A percentile compares a stretch with the other conserved stretches of the same genome.
Conservation (phyloP, 2,113 vertebrate genomes). For the Rhabdornis inornatus region DNA sequence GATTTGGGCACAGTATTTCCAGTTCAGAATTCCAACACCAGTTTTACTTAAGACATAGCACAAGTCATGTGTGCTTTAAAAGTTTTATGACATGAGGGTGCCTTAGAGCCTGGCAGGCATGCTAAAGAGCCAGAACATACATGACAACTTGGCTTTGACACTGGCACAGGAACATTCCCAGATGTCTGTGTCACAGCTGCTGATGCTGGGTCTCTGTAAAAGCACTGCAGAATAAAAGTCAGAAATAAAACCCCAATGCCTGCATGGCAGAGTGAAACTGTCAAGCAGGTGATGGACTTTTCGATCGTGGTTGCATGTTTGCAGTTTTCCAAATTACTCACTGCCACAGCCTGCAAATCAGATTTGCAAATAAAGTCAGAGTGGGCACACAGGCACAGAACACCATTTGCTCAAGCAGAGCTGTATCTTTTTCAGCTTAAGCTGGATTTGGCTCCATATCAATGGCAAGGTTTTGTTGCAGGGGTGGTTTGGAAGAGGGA, state of each 20-base stretch:
- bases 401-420: background rate
- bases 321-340: background rate
- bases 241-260: background rate
- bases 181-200: background rate
- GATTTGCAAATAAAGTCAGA: background rate
- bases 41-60: background rate
- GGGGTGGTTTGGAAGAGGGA: background rate
- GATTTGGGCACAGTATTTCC: background rate
- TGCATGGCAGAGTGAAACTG: background rate
- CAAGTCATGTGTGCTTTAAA: background rate
- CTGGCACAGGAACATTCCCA: background rate
- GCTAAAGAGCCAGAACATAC: background rate
- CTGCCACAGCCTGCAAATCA: background rate
- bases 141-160: background rate
- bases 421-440: background rate
- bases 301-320: background rate
- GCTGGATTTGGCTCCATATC: background rate
- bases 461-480: background rate
- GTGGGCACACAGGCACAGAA: background rate
- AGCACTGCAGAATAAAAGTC: background rate
- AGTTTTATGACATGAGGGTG: background rate
- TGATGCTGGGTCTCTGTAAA: background rate
- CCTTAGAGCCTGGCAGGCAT: background rate
- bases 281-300: background rate
- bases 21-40: background rate